A percentile compares a stretch with the other conserved stretches of the same genome.
Evolutionary conservation across 2,797 vertebrate species (phyloP).

Genomic region (Cryptoblepharus egeriae): DNA sequence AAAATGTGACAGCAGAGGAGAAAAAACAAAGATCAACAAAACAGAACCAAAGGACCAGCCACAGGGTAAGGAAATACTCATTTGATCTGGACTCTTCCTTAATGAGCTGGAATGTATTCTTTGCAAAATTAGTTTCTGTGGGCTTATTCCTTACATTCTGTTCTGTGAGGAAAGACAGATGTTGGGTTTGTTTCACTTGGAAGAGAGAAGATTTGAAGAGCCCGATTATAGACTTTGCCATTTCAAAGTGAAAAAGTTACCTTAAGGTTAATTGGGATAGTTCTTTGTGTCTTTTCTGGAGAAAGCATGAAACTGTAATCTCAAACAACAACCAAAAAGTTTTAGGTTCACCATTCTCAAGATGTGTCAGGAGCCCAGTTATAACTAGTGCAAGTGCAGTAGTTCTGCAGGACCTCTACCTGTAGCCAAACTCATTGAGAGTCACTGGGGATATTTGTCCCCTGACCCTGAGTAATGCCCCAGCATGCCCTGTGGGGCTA

Average conservation of each 20-base stretch:
- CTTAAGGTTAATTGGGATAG: neutral
- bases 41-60: neutral
- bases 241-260: neutral
- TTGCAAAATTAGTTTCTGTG: neutral
- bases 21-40: neutral
- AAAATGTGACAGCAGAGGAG: neutral
- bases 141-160: neutral
- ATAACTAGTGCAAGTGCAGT: no score
- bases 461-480: no score
- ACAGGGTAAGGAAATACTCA: conserved; percentile 34
- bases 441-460: no score
- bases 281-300: neutral
- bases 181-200: neutral
- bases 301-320: no score
- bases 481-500: no score
- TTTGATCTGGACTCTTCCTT: neutral
- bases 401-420: no score
- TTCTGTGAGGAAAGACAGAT: neutral
- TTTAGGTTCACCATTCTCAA: no score
- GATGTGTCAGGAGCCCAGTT: no score
- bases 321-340: no score
- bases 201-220: neutral
- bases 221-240: neutral
- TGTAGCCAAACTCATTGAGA: no score
- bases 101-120: neutral